A percentile compares a stretch with the other conserved stretches of the same genome.
Conservation (phyloP, 2,888 invertebrate species). For the Laspeyria flexula region DNA sequence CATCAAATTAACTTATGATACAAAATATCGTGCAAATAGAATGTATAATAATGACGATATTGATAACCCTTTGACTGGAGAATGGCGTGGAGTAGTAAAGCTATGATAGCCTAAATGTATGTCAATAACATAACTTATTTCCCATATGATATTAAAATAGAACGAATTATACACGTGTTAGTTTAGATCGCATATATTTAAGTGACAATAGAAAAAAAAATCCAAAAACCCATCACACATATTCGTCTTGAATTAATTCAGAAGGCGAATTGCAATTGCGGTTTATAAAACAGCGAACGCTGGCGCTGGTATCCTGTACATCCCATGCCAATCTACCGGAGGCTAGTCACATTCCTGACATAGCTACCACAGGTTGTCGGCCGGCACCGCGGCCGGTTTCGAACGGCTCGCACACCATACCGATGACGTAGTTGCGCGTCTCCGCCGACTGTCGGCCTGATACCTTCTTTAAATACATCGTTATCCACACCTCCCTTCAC, state of each 20-base stretch:
- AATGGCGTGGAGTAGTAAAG: not conserved
- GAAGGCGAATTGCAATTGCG: slow-evolving; percentile 58
- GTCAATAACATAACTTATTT: not conserved
- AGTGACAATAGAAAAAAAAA: not conserved
- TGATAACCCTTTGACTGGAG: not conserved
- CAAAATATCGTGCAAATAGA: slow-evolving; percentile 7
- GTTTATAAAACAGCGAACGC: slow-evolving; percentile 56
- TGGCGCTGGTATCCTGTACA: slow-evolving; percentile 64
- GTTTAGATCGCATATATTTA: not conserved
- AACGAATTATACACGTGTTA: not conserved
- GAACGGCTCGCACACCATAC: slow-evolving; percentile 61
- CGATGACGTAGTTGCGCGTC: slow-evolving; percentile 71
- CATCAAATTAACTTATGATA: slow-evolving; percentile 30
- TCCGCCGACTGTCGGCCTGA: slow-evolving; percentile 63
- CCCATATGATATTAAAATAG: not conserved
- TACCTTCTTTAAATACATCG: slow-evolving; percentile 35
- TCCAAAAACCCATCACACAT: not conserved
- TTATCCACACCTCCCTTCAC: slow-evolving; percentile 45
- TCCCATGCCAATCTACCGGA: slow-evolving; percentile 75
- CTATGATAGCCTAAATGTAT: slow-evolving; percentile 1
- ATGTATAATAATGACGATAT: slow-evolving; percentile 2
- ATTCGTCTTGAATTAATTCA: slow-evolving; percentile 27
- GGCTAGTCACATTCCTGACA: slow-evolving; percentile 79
- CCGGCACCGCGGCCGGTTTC: slow-evolving; percentile 73
- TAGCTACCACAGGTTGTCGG: slow-evolving; percentile 79